A percentile compares a stretch with the other conserved stretches of the same genome.
phyloP scores from a whole-genome alignment of 2,888 invertebrate species.

The Agrochola circellaris region DNA sequence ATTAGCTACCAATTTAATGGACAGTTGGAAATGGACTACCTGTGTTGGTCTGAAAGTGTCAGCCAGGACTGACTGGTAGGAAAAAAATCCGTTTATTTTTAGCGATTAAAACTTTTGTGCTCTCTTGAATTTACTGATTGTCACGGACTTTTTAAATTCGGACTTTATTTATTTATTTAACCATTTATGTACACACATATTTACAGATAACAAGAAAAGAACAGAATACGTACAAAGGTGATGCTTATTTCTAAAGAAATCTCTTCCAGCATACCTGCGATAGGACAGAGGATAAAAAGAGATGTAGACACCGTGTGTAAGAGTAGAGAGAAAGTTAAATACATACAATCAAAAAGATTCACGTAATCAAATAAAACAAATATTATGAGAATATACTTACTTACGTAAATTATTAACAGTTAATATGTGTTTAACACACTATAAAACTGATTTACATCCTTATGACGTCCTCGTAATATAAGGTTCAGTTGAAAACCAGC shows the following conservation, averaged over 20 bases:
- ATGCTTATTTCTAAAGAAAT: neutral
- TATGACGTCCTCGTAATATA: too few species aligned
- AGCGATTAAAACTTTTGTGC: neutral
- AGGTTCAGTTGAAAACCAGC: too few species aligned
- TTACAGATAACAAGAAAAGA: neutral
- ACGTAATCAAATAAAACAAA: too few species aligned
- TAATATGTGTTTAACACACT: too few species aligned
- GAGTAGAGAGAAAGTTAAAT: too few species aligned
- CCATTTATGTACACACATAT: too few species aligned
- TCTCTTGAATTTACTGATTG: neutral
- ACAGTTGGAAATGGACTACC: neutral
- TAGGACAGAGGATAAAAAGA: neutral
- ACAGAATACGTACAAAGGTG: neutral
- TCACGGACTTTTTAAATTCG: neutral
- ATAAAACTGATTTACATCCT: too few species aligned
- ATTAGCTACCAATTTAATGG: neutral
- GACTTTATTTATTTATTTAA: neutral
- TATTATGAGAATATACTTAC: too few species aligned
- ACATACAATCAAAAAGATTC: too few species aligned
- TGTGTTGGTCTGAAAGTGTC: neutral
- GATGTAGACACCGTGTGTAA: neutral
- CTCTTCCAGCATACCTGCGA: neutral
- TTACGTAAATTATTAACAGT: neutral
- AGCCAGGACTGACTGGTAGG: neutral
- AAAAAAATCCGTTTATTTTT: conserved; percentile 6